A percentile compares a stretch with the other conserved stretches of the same genome.
phyloP scores from a whole-genome alignment of 2,797 vertebrate species.

The Alcedo atthis region DNA sequence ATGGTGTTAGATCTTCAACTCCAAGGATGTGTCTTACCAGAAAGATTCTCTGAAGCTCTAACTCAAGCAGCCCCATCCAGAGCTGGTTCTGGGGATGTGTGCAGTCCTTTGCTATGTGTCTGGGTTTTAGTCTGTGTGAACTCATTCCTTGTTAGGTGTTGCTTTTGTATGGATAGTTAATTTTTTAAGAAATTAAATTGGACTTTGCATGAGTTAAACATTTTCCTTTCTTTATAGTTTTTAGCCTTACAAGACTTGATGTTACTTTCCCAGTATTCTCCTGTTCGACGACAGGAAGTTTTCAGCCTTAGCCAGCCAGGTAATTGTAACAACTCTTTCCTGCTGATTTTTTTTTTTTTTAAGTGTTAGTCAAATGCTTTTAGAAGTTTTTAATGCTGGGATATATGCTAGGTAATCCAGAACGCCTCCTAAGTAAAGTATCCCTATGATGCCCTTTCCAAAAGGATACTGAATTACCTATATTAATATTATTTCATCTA shows the following conservation, averaged over 20 bases:
- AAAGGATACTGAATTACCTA: neutral
- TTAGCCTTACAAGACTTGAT: conserved; percentile 94
- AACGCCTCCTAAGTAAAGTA: neutral
- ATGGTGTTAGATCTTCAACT: neutral
- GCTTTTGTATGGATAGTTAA: neutral
- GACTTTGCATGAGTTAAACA: neutral
- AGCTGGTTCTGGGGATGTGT: neutral
- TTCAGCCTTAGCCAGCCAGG: conserved; percentile 98
- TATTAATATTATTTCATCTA: neutral
- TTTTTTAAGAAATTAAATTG: neutral
- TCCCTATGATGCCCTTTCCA: neutral
- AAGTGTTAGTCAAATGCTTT: neutral
- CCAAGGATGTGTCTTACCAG: accelerated
- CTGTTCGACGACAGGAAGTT: conserved; percentile 88
- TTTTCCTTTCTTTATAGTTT: conserved; percentile 80
- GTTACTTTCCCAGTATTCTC: conserved; percentile 91
- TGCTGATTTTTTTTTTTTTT: neutral
- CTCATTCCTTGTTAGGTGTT: neutral
- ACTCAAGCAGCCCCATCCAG: neutral
- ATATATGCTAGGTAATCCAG: neutral
- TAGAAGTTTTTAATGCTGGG: neutral
- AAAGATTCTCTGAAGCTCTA: neutral
- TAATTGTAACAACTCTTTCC: conserved; percentile 61
- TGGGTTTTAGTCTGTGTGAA: neutral
- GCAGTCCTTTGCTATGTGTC: neutral